Percentiles rank a stretch among this genome's conserved stretches.
Conservation (phyloP, 2,113 vertebrate species). For the Dipodomys stephensi region DNA sequence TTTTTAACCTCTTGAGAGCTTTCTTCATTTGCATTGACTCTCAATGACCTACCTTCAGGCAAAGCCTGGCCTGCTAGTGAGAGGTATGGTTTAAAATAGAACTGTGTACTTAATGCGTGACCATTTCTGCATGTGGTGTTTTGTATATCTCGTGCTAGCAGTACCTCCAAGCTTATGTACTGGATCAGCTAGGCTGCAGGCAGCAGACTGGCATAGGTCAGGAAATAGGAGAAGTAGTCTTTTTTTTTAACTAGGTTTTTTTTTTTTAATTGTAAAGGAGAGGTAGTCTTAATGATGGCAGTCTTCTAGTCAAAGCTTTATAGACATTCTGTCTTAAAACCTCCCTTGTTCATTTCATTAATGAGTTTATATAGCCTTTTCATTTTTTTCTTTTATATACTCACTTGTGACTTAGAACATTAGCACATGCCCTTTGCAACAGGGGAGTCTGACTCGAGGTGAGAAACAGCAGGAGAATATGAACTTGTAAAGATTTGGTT, state of each 20-base stretch:
- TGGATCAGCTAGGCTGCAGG: not conserved
- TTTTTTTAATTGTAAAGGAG: not conserved
- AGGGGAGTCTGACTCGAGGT: constrained; percentile 56
- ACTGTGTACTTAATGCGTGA: constrained; percentile 41
- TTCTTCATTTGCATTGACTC: constrained; percentile 72
- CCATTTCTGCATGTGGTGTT: not conserved
- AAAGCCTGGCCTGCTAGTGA: constrained; percentile 40
- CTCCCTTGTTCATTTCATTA: constrained; percentile 66
- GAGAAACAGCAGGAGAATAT: constrained; percentile 66
- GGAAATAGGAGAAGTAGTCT: not conserved
- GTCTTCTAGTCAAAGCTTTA: not conserved
- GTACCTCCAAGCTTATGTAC: not conserved
- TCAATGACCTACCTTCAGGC: constrained; percentile 66
- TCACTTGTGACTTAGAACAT: constrained; percentile 61
- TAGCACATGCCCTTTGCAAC: constrained; percentile 69
- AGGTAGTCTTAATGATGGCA: not conserved
- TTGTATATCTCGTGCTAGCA: constrained; percentile 7
- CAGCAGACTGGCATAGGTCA: not conserved
- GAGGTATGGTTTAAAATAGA: constrained; percentile 73
- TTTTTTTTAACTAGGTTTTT: too few species aligned
- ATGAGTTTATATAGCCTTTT: constrained; percentile 63
- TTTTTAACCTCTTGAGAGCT: constrained; percentile 34
- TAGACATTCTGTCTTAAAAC: constrained; percentile 46
- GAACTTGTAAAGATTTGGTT: constrained; percentile 54
- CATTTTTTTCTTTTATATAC: constrained; percentile 57